Percentiles rank a stretch among this genome's conserved stretches.
Evolutionary conservation across 2,113 vertebrate species (phyloP).

Genomic region (Malurus alboscapulatus): DNA sequence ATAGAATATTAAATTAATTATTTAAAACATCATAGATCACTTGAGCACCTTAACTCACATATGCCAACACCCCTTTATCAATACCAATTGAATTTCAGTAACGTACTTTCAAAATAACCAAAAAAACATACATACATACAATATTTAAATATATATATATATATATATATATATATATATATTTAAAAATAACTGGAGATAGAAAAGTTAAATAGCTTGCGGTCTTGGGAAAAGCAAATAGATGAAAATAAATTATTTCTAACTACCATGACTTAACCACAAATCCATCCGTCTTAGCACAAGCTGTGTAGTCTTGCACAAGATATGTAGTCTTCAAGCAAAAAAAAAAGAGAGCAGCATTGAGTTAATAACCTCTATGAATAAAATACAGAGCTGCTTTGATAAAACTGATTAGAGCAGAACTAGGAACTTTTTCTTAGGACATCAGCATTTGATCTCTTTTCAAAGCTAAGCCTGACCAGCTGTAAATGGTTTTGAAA

Average conservation of each 20-base stretch:
- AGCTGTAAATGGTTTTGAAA: not conserved
- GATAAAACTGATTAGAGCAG: not conserved
- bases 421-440: not conserved
- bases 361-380: not conserved
- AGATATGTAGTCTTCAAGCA: not conserved
- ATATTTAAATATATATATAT: too few species aligned
- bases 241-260: not conserved
- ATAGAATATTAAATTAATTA: not conserved
- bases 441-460: not conserved
- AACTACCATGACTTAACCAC: not conserved
- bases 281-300: not conserved
- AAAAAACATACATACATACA: not conserved
- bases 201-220: not conserved
- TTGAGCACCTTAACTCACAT: not conserved
- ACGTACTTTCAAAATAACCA: not conserved
- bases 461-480: not conserved
- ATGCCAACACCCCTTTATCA: not conserved
- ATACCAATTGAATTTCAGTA: not conserved
- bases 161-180: too few species aligned
- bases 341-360: not conserved
- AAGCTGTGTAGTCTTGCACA: not conserved
- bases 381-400: constrained; percentile 6
- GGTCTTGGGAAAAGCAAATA: not conserved
- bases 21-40: not conserved
- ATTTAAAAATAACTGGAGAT: not conserved